Evolutionary conservation across 2,113 vertebrate species (phyloP).

Genomic region (Anser brachyrhynchus): DNA sequence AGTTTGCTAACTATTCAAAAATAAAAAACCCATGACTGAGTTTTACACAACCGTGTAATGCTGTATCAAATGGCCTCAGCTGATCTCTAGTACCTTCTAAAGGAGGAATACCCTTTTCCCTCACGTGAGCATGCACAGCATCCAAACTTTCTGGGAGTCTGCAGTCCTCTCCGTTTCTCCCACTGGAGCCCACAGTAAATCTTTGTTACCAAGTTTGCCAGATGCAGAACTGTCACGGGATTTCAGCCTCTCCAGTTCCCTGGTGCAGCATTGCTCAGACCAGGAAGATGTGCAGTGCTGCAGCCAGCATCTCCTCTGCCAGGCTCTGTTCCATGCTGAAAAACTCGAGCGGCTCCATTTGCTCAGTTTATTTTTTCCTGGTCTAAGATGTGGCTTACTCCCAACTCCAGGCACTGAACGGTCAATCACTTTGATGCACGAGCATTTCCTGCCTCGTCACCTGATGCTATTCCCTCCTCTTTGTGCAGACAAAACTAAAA

Average conservation of each 20-base stretch:
- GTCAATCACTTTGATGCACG: background rate
- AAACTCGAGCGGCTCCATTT: background rate
- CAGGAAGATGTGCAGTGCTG: background rate
- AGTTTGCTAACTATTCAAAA: conserved; percentile 1
- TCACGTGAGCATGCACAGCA: background rate
- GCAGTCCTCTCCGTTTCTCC: background rate
- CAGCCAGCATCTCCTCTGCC: background rate
- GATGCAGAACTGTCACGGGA: background rate
- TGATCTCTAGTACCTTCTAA: background rate
- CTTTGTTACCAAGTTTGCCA: background rate
- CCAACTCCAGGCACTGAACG: background rate
- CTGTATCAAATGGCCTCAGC: background rate
- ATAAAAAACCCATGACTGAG: background rate
- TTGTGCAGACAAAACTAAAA: background rate
- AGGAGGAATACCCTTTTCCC: background rate
- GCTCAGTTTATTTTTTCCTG: background rate
- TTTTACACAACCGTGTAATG: background rate
- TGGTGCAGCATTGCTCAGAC: background rate
- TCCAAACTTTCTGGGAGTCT: background rate
- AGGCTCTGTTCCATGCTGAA: background rate
- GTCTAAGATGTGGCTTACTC: background rate
- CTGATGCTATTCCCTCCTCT: background rate
- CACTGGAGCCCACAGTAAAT: background rate
- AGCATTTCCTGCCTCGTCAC: background rate
- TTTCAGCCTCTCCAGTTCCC: background rate